Base-by-base conservation (phyloP, 2,113 vertebrate species). In the Erythrolamprus reginae region DNA sequence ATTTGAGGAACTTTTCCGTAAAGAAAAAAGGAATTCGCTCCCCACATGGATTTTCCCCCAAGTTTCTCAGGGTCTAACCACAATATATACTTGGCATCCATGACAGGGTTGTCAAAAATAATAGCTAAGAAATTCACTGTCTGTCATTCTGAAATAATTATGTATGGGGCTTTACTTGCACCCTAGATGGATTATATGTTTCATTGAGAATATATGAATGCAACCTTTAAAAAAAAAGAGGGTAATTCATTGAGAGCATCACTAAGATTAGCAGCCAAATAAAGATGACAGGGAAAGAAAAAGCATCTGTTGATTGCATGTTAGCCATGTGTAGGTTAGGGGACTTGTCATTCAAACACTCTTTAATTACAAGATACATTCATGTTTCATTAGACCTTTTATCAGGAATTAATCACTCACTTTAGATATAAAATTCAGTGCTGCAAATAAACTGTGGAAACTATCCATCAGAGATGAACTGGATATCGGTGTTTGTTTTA, bases 341-440 rank as follows among this genome's bases (percentile, higher is more conserved):
- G 70, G 92, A 89, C 70, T 48, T 93, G 91, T 92, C 89, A 90
- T 84, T 96, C 94, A 94, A 95, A 96, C 93, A 93, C 96, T 94
- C 97, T 95, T 96, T 98, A 98, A 98, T 98, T 98, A 97, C 93
- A 91, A 97, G 98, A 97, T 95, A 93, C 96, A 97, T 98, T 97
- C 96, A 97, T 97, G 95, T 97, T 98, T 98, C 97, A 98, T 98
- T 98, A 98, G 96, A 93, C 96, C 96, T 97, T 88, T 98, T 98
- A 98, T 98, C 97, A 97, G 98, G 97, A 98, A 98, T 97, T 98
- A 98, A 98, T 98, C 97, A 97, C 88, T 93, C 95, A 94, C 97
- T 98, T 97, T 97, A 42, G 96, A 98, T 98, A 96, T 97, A 97
- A 98, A 98, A 97, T 98, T 98, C 97, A 97, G 87, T 93, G 95